Percentiles rank a stretch among this genome's conserved stretches.
phyloP scores from a whole-genome alignment of 2,888 invertebrate genomes.

The Actias luna region DNA sequence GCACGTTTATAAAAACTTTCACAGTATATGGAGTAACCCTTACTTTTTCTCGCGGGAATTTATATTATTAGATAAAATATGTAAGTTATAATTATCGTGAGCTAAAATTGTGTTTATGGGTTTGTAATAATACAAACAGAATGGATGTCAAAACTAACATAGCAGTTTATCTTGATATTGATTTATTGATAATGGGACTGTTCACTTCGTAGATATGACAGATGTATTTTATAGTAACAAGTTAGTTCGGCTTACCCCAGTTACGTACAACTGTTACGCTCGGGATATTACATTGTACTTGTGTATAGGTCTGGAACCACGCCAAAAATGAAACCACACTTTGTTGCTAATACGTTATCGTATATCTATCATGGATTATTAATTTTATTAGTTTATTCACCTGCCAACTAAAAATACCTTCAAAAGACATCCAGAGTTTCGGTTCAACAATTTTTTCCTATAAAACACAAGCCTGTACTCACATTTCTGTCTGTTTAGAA shows the following conservation, averaged over 20 bases:
- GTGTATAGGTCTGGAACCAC: constrained; percentile 34
- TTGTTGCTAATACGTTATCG: constrained; percentile 40
- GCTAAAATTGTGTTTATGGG: neutral
- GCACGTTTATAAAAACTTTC: too few relatives aligned
- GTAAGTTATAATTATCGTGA: neutral
- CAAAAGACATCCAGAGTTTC: constrained; percentile 27
- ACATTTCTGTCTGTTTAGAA: constrained; percentile 45
- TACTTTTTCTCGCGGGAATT: too few relatives aligned
- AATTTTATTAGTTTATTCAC: constrained; percentile 59
- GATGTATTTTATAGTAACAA: constrained; percentile 6
- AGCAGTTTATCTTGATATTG: constrained; percentile 10
- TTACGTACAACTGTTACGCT: constrained; percentile 17
- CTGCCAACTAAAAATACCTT: constrained; percentile 34
- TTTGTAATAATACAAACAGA: neutral
- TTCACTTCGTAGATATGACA: constrained; percentile 5
- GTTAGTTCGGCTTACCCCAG: constrained; percentile 11
- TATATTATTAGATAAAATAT: neutral
- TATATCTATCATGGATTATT: constrained; percentile 43
- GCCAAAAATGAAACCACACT: constrained; percentile 49
- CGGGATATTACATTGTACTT: constrained; percentile 32
- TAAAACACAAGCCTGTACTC: constrained; percentile 25
- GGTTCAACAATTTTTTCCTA: constrained; percentile 23
- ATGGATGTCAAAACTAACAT: neutral
- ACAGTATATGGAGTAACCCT: too few relatives aligned
- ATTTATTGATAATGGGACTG: constrained; percentile 16